phyloP scores from a whole-genome alignment of 2,113 vertebrate species.

The Leuciscus idus region DNA sequence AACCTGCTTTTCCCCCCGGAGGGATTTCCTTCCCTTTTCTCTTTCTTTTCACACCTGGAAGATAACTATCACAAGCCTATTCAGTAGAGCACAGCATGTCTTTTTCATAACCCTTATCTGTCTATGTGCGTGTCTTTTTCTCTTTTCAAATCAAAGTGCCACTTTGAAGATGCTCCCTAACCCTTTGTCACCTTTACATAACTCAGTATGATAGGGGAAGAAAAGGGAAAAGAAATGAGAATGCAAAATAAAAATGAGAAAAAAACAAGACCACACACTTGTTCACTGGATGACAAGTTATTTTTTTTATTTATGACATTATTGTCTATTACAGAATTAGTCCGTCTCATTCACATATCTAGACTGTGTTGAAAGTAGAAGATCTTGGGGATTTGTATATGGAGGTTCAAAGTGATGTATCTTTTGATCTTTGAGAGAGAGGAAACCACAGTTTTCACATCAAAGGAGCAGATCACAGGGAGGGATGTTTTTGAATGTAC shows the following conservation, averaged over 20 bases:
- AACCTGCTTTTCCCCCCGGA: not conserved
- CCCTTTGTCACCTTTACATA: conserved; percentile 57
- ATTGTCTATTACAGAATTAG: not conserved
- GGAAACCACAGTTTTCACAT: conserved; percentile 50
- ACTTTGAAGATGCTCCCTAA: conserved; percentile 66
- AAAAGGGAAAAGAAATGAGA: conserved; percentile 38
- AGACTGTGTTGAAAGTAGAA: conserved; percentile 15
- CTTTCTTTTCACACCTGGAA: conserved; percentile 67
- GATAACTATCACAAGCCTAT: conserved; percentile 67
- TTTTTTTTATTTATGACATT: conserved; percentile 44
- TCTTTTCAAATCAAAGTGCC: conserved; percentile 24
- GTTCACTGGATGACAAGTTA: conserved; percentile 33
- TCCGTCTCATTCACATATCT: not conserved
- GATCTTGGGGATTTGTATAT: conserved; percentile 28
- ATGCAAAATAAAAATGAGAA: conserved; percentile 27
- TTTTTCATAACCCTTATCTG: conserved; percentile 50
- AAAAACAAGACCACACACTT: conserved; percentile 66
- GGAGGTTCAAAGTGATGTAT: conserved; percentile 31
- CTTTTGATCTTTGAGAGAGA: conserved; percentile 47
- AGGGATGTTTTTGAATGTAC: conserved; percentile 37
- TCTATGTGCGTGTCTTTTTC: conserved; percentile 30
- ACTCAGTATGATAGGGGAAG: conserved; percentile 56
- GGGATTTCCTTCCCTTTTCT: conserved; percentile 46
- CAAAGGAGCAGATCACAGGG: conserved; percentile 33
- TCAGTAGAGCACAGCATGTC: conserved; percentile 51